Evolutionary conservation across 2,113 vertebrate species (phyloP).

Genomic region (Seriola aureovittata): DNA sequence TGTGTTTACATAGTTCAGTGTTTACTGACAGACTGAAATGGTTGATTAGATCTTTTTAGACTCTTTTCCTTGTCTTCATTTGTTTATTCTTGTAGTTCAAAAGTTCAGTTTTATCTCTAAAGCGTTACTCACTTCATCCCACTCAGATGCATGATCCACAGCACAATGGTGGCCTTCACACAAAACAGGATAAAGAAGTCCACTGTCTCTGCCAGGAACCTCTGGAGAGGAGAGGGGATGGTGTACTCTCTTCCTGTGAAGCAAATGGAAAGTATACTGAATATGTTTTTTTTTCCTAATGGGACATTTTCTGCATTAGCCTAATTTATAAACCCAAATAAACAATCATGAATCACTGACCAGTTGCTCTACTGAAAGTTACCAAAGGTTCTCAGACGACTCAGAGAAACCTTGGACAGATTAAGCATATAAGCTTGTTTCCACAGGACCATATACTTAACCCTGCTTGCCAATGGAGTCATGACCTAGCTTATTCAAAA

Average conservation of each 20-base stretch:
- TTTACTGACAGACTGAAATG: neutral
- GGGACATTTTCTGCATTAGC: neutral
- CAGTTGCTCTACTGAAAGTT: neutral
- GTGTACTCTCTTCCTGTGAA: slow-evolving; percentile 90
- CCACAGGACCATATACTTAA: slow-evolving; percentile 24
- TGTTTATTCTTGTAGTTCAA: neutral
- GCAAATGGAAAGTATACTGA: neutral
- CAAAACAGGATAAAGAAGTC: slow-evolving; percentile 97
- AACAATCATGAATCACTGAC: neutral
- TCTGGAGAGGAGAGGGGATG: slow-evolving; percentile 92
- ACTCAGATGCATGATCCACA: slow-evolving; percentile 96
- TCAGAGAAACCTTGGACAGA: neutral
- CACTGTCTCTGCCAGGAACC: slow-evolving; percentile 95
- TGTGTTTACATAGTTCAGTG: neutral
- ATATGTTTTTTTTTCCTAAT: neutral
- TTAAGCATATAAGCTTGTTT: slow-evolving; percentile 55
- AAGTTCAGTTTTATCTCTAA: neutral
- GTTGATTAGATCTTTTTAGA: neutral
- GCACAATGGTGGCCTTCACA: slow-evolving; percentile 93
- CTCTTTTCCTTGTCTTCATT: neutral
- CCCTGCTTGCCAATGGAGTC: slow-evolving; percentile 36
- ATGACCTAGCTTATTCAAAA: slow-evolving; percentile 36
- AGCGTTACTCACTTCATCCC: slow-evolving; percentile 93
- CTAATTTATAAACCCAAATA: neutral
- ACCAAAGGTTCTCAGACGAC: slow-evolving; percentile 2